phyloP scores from a whole-genome alignment of 2,888 invertebrate species.

The Scaptomyza parva region DNA sequence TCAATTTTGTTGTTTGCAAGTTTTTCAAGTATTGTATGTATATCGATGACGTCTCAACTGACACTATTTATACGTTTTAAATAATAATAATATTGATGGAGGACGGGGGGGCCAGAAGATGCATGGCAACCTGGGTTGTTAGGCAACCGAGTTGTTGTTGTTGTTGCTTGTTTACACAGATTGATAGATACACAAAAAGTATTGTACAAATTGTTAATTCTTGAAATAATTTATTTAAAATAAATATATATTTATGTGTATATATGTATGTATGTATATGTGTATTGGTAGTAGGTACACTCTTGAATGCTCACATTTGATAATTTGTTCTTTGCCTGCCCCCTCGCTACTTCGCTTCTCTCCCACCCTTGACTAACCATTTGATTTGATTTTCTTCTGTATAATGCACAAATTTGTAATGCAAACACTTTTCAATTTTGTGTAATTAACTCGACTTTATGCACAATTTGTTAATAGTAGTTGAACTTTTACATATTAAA shows the following conservation, averaged over 20 bases:
- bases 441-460: conserved; percentile 48
- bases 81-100: conserved; percentile 37
- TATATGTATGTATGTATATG: conserved; percentile 50
- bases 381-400: conserved; percentile 31
- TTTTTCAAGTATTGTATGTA: not conserved
- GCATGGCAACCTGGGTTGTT: conserved; percentile 75
- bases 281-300: conserved; percentile 67
- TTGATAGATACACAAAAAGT: not conserved
- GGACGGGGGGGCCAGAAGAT: conserved; percentile 13
- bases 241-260: conserved; percentile 59
- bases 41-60: conserved; percentile 24
- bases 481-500: conserved; percentile 64
- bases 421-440: conserved; percentile 25
- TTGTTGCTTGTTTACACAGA: not conserved
- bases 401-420: conserved; percentile 14
- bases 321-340: conserved; percentile 42
- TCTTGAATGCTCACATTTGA: conserved; percentile 63
- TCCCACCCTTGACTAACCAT: not conserved
- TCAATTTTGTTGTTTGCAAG: conserved; percentile 44
- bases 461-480: conserved; percentile 53
- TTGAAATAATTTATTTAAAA: conserved; percentile 79
- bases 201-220: conserved; percentile 38
- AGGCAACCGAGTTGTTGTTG: conserved; percentile 32
- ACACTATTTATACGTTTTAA: conserved; percentile 24
- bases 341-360: not conserved